phyloP scores from a whole-genome alignment of 2,113 vertebrate genomes.

The human region GRCh38 chr12:101202001-101202500 shows the following conservation, averaged over 20 bases:
- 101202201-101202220: slow-evolving; percentile 94
- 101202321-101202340: neutral
- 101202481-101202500: neutral
- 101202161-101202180: slow-evolving; percentile 96
- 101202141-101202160: slow-evolving; percentile 11
- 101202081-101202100: neutral
- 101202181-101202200: slow-evolving; percentile 97
- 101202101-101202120: neutral
- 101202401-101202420: neutral
- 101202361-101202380: slow-evolving; percentile 40
- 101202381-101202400: neutral
- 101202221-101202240: slow-evolving; percentile 34
- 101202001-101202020: neutral
- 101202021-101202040: neutral
- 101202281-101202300: neutral
- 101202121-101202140: neutral
- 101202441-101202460: neutral
- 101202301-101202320: neutral
- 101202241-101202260: slow-evolving; percentile 12
- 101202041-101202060: neutral
- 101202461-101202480: neutral
- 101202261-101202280: slow-evolving; percentile 25
- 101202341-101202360: neutral
- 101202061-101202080: neutral
- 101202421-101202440: neutral